These are phyloP conservation scores for Baccha elongata DNA, from an alignment of 2,888 invertebrate species.

Conservation along the genomic window DNA sequence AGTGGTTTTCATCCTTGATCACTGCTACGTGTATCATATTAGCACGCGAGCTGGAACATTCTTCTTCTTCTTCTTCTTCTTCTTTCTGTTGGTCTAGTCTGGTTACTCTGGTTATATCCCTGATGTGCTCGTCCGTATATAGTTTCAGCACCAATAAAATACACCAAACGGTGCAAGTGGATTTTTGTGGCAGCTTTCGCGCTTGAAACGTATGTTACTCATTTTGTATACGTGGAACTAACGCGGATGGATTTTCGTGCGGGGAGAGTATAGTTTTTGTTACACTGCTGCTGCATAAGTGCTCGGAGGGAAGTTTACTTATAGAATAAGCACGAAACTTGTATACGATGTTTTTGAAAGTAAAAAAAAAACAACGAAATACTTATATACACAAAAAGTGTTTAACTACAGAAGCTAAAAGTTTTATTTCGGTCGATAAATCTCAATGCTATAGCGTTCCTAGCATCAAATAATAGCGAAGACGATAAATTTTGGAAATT, in stretches of 20 bases:
- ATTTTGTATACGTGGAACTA: conserved; percentile 40
- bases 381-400: not conserved
- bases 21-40: conserved; percentile 71
- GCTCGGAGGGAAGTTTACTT: conserved; percentile 20
- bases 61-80: conserved; percentile 26
- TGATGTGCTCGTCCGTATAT: conserved; percentile 2
- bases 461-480: conserved; percentile 48
- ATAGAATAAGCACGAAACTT: conserved; percentile 37
- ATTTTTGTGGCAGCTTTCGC: conserved; percentile 29
- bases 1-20: conserved; percentile 73
- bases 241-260: conserved; percentile 26
- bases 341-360: conserved; percentile 28
- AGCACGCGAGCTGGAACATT: conserved; percentile 46
- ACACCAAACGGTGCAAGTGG: conserved; percentile 10
- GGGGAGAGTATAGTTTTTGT: not conserved
- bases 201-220: conserved; percentile 51
- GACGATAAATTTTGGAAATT: conserved; percentile 62
- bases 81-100: not conserved
- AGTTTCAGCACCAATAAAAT: conserved; percentile 53
- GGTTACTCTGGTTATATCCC: not conserved
- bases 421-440: conserved; percentile 42
- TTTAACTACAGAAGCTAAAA: conserved; percentile 45
- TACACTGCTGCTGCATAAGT: conserved; percentile 26
- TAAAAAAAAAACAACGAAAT: not conserved
- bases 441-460: conserved; percentile 34